A percentile compares a stretch with the other conserved stretches of the same genome.
Evolutionary conservation across 2,888 invertebrate species (phyloP).

Genomic region (Cosmorhoe ocellata): DNA sequence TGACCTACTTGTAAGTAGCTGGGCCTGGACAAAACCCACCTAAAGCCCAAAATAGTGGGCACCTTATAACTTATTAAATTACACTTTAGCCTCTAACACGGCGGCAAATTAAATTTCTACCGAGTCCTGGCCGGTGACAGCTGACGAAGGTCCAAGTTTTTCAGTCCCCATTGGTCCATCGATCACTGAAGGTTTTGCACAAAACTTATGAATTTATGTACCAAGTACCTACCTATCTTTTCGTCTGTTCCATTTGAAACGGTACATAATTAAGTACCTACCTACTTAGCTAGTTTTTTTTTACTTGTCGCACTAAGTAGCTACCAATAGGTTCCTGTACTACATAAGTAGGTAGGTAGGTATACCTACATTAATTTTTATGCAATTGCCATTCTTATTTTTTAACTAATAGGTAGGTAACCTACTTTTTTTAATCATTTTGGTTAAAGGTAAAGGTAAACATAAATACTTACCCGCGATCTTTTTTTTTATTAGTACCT

Average conservation of each 20-base stretch:
- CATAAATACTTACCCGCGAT: too few species aligned
- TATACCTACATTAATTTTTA: too few species aligned
- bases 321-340: too few species aligned
- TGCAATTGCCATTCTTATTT: too few species aligned
- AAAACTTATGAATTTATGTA: constrained; percentile 36
- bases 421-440: too few species aligned
- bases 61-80: constrained; percentile 47
- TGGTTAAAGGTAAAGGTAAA: too few species aligned
- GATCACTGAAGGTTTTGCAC: constrained; percentile 36
- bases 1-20: too few species aligned
- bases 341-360: too few species aligned
- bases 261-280: background rate
- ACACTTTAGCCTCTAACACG: constrained; percentile 46
- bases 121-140: constrained; percentile 59
- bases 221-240: background rate
- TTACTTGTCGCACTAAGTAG: too few species aligned
- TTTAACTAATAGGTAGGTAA: too few species aligned
- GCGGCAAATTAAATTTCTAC: constrained; percentile 71
- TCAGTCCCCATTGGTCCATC: constrained; percentile 40
- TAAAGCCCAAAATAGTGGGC: constrained; percentile 16
- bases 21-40: background rate
- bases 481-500: too few species aligned
- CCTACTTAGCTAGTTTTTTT: background rate
- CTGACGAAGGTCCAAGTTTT: constrained; percentile 64
- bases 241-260: constrained; percentile 18